Conservation (phyloP, 2,888 invertebrate genomes). For the Diadegma fenestrale region DNA sequence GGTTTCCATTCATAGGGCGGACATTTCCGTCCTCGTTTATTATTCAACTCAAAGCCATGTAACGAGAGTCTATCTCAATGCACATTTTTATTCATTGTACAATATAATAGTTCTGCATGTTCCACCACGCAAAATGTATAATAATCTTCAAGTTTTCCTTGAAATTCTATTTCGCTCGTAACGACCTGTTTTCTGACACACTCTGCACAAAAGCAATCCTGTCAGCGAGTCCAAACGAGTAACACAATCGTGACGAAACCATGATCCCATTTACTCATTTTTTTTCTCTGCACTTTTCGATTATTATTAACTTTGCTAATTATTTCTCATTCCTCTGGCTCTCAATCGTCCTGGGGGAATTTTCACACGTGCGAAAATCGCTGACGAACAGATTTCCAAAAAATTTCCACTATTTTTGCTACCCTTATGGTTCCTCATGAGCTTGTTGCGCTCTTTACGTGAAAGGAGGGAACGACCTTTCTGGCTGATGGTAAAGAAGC, state of each 20-base stretch:
- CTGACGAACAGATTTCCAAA: neutral
- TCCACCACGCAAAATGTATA: constrained; percentile 3
- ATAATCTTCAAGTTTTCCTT: constrained; percentile 32
- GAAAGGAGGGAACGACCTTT: neutral
- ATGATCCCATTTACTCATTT: neutral
- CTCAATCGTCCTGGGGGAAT: neutral
- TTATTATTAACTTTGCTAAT: neutral
- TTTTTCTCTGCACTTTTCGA: neutral
- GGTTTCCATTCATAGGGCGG: constrained; percentile 67
- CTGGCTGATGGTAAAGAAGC: constrained; percentile 27
- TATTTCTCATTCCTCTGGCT: neutral
- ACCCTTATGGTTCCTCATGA: neutral
- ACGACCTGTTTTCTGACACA: constrained; percentile 8
- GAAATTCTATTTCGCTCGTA: neutral
- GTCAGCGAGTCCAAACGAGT: constrained; percentile 26
- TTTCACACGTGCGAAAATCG: no score
- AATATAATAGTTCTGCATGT: constrained; percentile 6
- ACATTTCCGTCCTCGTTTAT: constrained; percentile 66
- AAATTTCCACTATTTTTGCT: neutral
- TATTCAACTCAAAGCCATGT: constrained; percentile 54
- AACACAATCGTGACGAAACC: constrained; percentile 53
- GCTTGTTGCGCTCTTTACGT: neutral
- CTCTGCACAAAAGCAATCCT: constrained; percentile 20
- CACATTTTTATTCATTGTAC: constrained; percentile 11
- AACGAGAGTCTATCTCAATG: constrained; percentile 59